Percentiles rank a stretch among this genome's conserved stretches.
Evolutionary conservation across 53 echinoderm and acorn worm species (phyloP).

Genomic region (Stichopus horrens): DNA sequence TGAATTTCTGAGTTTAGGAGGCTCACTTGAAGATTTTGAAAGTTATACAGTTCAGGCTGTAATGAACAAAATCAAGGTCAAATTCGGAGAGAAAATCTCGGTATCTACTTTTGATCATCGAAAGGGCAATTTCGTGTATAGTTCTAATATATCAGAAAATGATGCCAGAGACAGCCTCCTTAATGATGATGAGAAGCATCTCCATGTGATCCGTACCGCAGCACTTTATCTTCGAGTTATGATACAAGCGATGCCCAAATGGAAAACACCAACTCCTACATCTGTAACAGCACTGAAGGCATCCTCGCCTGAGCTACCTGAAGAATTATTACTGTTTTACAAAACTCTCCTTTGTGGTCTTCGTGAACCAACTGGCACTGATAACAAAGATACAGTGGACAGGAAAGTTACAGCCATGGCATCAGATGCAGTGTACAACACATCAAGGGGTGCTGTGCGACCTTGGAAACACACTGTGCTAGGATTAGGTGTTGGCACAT

Average conservation of each 20-base stretch:
- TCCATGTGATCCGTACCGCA: conserved; percentile 23
- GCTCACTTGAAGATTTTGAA: conserved; percentile 40
- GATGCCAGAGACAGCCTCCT: conserved; percentile 42
- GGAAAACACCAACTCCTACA: conserved; percentile 62
- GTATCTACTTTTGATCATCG: conserved; percentile 1
- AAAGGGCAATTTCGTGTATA: conserved; percentile 50
- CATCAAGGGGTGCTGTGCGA: conserved; percentile 52
- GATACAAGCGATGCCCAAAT: conserved; percentile 41
- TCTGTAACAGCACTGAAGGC: conserved; percentile 47
- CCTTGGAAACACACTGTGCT: conserved; percentile 67
- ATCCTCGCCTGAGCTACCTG: conserved; percentile 50
- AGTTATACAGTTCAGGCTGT: conserved; percentile 43
- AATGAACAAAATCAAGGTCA: conserved; percentile 47
- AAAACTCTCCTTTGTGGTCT: conserved; percentile 62
- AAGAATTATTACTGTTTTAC: conserved; percentile 50
- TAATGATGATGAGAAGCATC: conserved; percentile 46
- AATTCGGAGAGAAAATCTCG: conserved; percentile 43
- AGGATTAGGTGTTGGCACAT: conserved; percentile 58
- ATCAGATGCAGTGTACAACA: conserved; percentile 70
- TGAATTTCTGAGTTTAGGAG: conserved; percentile 50
- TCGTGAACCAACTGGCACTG: conserved; percentile 42
- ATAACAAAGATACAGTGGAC: conserved; percentile 20
- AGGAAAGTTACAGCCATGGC: conserved; percentile 56
- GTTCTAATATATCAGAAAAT: conserved; percentile 32
- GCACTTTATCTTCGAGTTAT: conserved; percentile 40